phyloP scores from a whole-genome alignment of 2,113 vertebrate species.

The Platichthys flesus region DNA sequence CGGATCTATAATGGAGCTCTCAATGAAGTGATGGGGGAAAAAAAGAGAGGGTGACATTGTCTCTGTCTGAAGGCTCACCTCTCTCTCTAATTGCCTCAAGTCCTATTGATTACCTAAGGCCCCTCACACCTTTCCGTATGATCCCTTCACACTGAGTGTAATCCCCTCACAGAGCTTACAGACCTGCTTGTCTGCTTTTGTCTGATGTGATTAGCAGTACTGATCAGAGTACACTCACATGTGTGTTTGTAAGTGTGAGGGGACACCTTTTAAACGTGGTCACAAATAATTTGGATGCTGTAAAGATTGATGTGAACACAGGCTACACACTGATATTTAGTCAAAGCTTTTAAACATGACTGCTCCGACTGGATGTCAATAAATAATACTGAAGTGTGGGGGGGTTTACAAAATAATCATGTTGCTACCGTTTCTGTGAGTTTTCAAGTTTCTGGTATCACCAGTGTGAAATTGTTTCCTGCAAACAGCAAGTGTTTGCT shows the following conservation, averaged over 20 bases:
- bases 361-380: too few relatives aligned
- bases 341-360: background rate
- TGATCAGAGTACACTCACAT: conserved; percentile 34
- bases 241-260: conserved; percentile 13
- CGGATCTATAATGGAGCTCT: conserved; percentile 47
- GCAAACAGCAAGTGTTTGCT: too few relatives aligned
- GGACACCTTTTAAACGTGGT: conserved; percentile 8
- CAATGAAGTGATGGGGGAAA: conserved; percentile 12
- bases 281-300: background rate
- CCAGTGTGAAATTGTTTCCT: too few relatives aligned
- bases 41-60: conserved; percentile 49
- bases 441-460: too few relatives aligned
- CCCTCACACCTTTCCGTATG: conserved; percentile 57
- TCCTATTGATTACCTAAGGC: conserved; percentile 65
- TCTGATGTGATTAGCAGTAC: conserved; percentile 63
- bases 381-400: too few relatives aligned
- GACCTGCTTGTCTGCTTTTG: conserved; percentile 38
- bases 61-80: conserved; percentile 57
- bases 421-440: too few relatives aligned
- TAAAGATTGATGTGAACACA: conserved; percentile 8
- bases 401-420: too few relatives aligned
- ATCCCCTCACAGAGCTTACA: conserved; percentile 56
- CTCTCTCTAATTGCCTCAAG: conserved; percentile 67
- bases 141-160: conserved; percentile 56
- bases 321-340: conserved; percentile 8